Conservation (phyloP, 2,797 vertebrate genomes). For the Loriculus beryllinus region DNA sequence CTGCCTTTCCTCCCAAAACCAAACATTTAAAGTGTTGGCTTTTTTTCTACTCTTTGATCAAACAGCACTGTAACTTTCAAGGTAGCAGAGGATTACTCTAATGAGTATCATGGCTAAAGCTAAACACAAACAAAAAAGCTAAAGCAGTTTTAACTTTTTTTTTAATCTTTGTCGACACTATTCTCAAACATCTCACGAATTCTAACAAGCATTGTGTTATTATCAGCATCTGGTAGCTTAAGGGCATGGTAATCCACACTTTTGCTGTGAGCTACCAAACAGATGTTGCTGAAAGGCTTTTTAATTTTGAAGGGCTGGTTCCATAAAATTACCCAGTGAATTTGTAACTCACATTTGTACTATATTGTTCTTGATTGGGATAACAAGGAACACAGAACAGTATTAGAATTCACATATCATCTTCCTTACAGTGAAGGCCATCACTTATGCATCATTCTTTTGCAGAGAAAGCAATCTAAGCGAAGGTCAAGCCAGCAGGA, state of each 20-base stretch:
- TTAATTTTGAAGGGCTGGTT: constrained; percentile 9
- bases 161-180: neutral
- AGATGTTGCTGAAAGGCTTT: constrained; percentile 24
- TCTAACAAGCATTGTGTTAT: neutral
- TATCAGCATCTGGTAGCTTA: constrained; percentile 30
- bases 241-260: neutral
- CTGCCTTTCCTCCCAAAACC: neutral
- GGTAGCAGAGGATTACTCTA: constrained; percentile 19
- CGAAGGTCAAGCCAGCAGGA: constrained; percentile 66
- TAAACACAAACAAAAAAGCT: constrained; percentile 34
- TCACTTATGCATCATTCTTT: neutral
- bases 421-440: neutral
- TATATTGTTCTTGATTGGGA: neutral
- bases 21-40: neutral
- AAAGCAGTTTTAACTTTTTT: neutral
- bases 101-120: constrained; percentile 18
- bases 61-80: neutral
- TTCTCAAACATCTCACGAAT: constrained; percentile 17
- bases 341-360: neutral
- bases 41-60: constrained; percentile 17
- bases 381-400: neutral
- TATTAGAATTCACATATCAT: neutral
- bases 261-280: neutral
- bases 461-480: constrained; percentile 40
- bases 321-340: neutral